Conservation (phyloP, 2,888 invertebrate species). For the Hemithea aestivaria region DNA sequence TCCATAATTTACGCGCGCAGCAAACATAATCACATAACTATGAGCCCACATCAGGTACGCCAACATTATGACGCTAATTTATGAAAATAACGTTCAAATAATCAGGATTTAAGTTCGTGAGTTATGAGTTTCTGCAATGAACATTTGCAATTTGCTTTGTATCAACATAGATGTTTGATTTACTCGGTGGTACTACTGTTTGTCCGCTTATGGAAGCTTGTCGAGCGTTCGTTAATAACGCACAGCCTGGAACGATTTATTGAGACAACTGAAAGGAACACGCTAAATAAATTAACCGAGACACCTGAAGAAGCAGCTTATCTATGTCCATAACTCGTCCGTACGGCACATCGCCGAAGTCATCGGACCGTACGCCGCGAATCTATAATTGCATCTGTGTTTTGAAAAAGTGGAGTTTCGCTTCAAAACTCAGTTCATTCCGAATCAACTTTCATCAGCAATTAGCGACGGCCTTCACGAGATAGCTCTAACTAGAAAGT, state of each 20-base stretch:
- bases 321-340: background rate
- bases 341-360: background rate
- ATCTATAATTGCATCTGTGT: conserved; percentile 16
- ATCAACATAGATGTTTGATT: conserved; percentile 16
- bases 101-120: conserved; percentile 21
- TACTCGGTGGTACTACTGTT: conserved; percentile 9
- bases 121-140: conserved; percentile 22
- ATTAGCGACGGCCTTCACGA: conserved; percentile 18
- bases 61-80: conserved; percentile 22
- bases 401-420: conserved; percentile 5
- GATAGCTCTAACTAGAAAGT: conserved; percentile 17
- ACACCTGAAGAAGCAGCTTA: conserved; percentile 8
- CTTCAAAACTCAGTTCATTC: conserved; percentile 9
- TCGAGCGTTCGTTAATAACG: conserved; percentile 12
- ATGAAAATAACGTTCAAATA: conserved; percentile 22
- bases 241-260: conserved; percentile 9
- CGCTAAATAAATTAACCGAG: conserved; percentile 7
- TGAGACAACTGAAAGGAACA: conserved; percentile 8
- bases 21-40: conserved; percentile 3
- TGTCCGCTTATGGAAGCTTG: conserved; percentile 13
- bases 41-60: conserved; percentile 6
- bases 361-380: conserved; percentile 2
- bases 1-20: conserved; percentile 1
- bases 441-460: conserved; percentile 18
- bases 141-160: conserved; percentile 21